Base-by-base conservation (phyloP, 1,140 invertebrate species). In the Berghia stephanieae region DNA sequence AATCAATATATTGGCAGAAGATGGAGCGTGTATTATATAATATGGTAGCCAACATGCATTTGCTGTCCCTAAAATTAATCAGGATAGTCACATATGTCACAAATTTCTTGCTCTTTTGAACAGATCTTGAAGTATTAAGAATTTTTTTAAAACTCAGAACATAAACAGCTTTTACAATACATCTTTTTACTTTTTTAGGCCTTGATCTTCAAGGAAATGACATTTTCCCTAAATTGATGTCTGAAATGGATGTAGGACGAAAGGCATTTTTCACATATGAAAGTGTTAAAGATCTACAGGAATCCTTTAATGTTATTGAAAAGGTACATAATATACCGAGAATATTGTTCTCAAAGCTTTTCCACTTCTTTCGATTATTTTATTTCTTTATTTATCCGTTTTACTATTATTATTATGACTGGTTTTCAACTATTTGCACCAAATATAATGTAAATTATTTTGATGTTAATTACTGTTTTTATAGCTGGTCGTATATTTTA, bases 301-400 rank as follows among this genome's bases (percentile, higher is more conserved):
- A 95, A 76, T 92, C 93, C 31, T 93, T 98, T 79, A 92, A 92
- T 36, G 90, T 93, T 0, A 88, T 98, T 68, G 96, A 98, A 91
- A 92, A 93, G 88, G 93, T 93, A 85, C 78, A 40, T 75, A 27
- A 38, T 69, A 5, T 21, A 69, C 24, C 10, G 8, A 18, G 8
- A 66, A 40, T 3, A 21, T 43, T 44, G 13, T 16, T 46, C 24
- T 21, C 18, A 5, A 43, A 16, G n/a, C 8, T 71, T 42, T 55
- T 18, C 5, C 13, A 24, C 27, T 46, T 34, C 43, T 27, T 16
- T 44, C 57, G 44, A n/a, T n/a, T n/a, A n/a, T n/a, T n/a, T n/a
- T 57, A 46, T 21, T 24, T 40, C 3, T 76, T 18, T 68, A 43
- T 24, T 21, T 18, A 42, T 40, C 24, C 34, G 40, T 10, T 24